Percentiles rank a stretch among this genome's conserved stretches.
phyloP scores from a whole-genome alignment of 2,113 vertebrate species.

The Equus przewalskii region DNA sequence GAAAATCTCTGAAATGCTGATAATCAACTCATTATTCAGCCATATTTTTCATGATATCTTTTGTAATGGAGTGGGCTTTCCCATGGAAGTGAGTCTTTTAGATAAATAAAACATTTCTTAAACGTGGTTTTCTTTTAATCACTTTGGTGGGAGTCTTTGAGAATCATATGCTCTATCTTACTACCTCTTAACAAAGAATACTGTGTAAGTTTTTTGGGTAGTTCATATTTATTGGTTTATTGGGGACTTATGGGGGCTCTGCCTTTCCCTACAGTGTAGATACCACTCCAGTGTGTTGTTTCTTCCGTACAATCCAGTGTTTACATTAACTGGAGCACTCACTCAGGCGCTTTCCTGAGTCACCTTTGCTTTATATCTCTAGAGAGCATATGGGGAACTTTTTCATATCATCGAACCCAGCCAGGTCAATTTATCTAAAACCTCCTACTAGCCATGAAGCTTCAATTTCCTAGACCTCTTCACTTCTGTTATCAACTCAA shows the following conservation, averaged over 20 bases:
- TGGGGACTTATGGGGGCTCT: not conserved
- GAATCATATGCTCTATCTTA: not conserved
- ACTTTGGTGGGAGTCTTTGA: conserved; percentile 42
- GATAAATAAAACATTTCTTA: conserved; percentile 46
- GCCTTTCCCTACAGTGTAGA: not conserved
- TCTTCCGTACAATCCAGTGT: not conserved
- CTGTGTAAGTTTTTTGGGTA: conserved; percentile 20
- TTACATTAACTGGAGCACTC: not conserved
- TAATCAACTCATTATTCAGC: not conserved
- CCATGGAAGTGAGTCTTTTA: conserved; percentile 35
- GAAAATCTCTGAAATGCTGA: not conserved
- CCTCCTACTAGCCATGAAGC: conserved; percentile 16
- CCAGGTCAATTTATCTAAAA: conserved; percentile 22
- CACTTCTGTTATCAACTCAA: conserved; percentile 6
- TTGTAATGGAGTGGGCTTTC: conserved; percentile 36
- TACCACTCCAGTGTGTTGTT: not conserved
- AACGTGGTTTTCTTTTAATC: conserved; percentile 41
- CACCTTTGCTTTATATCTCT: not conserved
- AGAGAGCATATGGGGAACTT: not conserved
- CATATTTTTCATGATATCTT: conserved; percentile 37
- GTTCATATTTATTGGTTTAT: not conserved
- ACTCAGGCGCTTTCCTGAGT: not conserved
- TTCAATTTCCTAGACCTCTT: conserved; percentile 28
- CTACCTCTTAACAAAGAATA: not conserved
- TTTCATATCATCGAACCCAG: not conserved